A percentile compares a stretch with the other conserved stretches of the same genome.
Evolutionary conservation across 1,140 invertebrate species (phyloP).

Genomic region (Capitella teleta): DNA sequence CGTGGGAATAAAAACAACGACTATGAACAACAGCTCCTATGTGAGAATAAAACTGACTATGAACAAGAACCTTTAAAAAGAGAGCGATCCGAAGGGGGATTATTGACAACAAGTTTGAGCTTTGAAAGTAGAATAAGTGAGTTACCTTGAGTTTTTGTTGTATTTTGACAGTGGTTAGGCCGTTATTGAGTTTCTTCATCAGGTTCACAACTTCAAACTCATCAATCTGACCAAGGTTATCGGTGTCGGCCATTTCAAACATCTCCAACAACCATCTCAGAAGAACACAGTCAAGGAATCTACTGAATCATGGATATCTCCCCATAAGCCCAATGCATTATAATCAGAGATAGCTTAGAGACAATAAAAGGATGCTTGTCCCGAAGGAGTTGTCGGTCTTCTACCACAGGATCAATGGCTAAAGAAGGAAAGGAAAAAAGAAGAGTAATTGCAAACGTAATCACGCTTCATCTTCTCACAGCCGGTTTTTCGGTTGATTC

Average conservation of each 20-base stretch:
- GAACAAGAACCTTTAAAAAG: too few relatives aligned
- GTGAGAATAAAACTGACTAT: too few relatives aligned
- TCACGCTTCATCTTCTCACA: background rate
- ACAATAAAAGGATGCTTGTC: slow-evolving; percentile 29
- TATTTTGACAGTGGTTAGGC: slow-evolving; percentile 44
- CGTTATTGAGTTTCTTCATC: slow-evolving; percentile 47
- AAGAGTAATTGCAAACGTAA: background rate
- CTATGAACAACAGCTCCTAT: too few relatives aligned
- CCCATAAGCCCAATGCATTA: background rate
- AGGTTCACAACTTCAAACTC: slow-evolving; percentile 47
- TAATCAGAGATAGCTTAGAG: background rate
- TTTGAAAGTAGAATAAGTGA: too few relatives aligned
- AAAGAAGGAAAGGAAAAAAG: slow-evolving; percentile 16
- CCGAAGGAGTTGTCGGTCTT: slow-evolving; percentile 45
- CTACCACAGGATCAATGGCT: slow-evolving; percentile 31
- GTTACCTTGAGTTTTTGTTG: slow-evolving; percentile 48
- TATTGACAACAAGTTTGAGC: too few relatives aligned
- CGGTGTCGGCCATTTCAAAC: slow-evolving; percentile 46
- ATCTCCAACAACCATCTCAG: slow-evolving; percentile 46
- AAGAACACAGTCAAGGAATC: background rate
- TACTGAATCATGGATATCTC: too few relatives aligned
- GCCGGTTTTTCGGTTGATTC: slow-evolving; percentile 1
- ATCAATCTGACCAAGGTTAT: slow-evolving; percentile 43
- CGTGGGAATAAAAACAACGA: too few relatives aligned
- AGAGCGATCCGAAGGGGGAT: too few relatives aligned